Percentiles rank a stretch among this genome's conserved stretches.
These are phyloP conservation scores for Acleris sparsana DNA, from an alignment of 2,888 invertebrate genomes.

Conservation along the genomic window DNA sequence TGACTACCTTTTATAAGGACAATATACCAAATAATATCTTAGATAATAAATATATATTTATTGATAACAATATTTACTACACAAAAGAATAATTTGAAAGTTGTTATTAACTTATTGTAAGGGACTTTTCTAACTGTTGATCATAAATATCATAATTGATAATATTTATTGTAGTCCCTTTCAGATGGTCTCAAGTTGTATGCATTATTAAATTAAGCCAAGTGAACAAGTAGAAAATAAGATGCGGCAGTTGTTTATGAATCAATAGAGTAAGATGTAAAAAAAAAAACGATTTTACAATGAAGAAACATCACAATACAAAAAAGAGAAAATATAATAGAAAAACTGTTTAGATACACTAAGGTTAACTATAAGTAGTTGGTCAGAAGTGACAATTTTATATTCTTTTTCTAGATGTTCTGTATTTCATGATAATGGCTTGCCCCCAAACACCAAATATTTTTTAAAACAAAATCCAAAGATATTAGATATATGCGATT, in stretches of 20 bases:
- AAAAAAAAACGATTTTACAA: background rate
- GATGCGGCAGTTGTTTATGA: slow-evolving; percentile 8
- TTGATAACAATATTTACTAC: slow-evolving; percentile 42
- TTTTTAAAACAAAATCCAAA: slow-evolving; percentile 14
- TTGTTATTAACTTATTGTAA: slow-evolving; percentile 26
- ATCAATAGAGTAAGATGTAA: background rate
- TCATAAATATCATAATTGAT: slow-evolving; percentile 19
- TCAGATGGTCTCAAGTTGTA: slow-evolving; percentile 55
- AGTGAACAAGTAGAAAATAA: slow-evolving; percentile 57
- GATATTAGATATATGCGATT: background rate
- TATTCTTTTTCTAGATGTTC: too few relatives aligned
- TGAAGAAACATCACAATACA: slow-evolving; percentile 53
- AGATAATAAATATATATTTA: slow-evolving; percentile 55
- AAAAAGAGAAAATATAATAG: background rate
- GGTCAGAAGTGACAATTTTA: too few relatives aligned
- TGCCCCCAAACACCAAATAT: slow-evolving; percentile 24
- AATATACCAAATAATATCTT: slow-evolving; percentile 70
- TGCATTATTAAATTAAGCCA: slow-evolving; percentile 54
- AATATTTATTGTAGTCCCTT: slow-evolving; percentile 22
- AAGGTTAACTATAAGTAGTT: slow-evolving; percentile 3
- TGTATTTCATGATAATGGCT: slow-evolving; percentile 3
- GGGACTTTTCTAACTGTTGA: slow-evolving; percentile 25
- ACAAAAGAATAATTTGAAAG: slow-evolving; percentile 17
- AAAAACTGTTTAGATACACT: slow-evolving; percentile 12
- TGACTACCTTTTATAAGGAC: slow-evolving; percentile 55